Evolutionary conservation across 2,113 vertebrate species (phyloP).

Genomic region (Brachirus orientalis): DNA sequence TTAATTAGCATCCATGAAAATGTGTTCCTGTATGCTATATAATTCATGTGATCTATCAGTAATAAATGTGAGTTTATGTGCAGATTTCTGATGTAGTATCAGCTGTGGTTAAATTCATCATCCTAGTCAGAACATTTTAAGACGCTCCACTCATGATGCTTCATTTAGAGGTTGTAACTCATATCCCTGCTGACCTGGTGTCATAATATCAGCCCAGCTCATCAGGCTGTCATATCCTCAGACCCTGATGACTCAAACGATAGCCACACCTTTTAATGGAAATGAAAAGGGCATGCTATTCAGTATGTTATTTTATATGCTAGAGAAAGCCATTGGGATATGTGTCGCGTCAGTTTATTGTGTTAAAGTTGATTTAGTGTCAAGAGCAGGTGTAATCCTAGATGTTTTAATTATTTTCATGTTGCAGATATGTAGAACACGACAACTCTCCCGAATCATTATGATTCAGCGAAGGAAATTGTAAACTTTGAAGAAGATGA

Average conservation of each 20-base stretch:
- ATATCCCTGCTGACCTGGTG: slow-evolving; percentile 29
- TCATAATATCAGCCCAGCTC: slow-evolving; percentile 55
- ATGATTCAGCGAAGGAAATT: slow-evolving; percentile 34
- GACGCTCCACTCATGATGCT: slow-evolving; percentile 32
- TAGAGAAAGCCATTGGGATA: slow-evolving; percentile 70
- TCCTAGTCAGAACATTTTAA: slow-evolving; percentile 59
- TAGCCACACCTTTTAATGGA: slow-evolving; percentile 20
- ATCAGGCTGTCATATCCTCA: slow-evolving; percentile 68
- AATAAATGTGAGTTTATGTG: slow-evolving; percentile 10
- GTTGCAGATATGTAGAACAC: neutral
- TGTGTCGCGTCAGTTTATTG: slow-evolving; percentile 58
- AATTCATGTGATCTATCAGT: slow-evolving; percentile 9
- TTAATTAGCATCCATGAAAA: slow-evolving; percentile 38
- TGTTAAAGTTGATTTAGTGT: slow-evolving; percentile 5
- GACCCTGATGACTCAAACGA: slow-evolving; percentile 39
- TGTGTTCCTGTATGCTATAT: slow-evolving; percentile 2
- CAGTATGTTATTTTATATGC: slow-evolving; percentile 78
- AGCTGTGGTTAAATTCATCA: slow-evolving; percentile 61
- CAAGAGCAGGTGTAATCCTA: neutral
- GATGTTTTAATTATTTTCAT: neutral
- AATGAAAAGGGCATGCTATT: slow-evolving; percentile 22
- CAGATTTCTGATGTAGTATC: slow-evolving; percentile 30
- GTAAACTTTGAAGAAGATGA: slow-evolving; percentile 1
- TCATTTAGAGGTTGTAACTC: slow-evolving; percentile 50
- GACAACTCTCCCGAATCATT: slow-evolving; percentile 6